Conservation (phyloP, 1,140 invertebrate species). For the Pseudobourletiella spinata region DNA sequence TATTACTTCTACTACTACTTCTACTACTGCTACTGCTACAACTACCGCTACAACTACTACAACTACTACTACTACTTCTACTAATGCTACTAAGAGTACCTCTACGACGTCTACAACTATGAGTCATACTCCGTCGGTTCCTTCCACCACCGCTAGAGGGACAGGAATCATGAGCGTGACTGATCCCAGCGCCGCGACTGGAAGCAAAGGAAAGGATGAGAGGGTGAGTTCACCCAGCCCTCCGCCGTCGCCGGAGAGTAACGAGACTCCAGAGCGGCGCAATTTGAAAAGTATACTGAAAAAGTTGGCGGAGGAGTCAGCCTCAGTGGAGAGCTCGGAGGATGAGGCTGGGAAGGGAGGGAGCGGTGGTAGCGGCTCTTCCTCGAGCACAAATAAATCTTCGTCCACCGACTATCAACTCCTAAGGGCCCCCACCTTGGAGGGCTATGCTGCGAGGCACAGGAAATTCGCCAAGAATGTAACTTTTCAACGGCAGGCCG, state of each 20-base stretch:
- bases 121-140: background rate
- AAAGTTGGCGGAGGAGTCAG: conserved; percentile 50
- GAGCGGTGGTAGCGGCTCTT: conserved; percentile 3
- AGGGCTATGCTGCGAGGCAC: conserved; percentile 71
- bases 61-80: background rate
- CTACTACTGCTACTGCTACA: background rate
- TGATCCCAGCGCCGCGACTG: too few species aligned
- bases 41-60: background rate
- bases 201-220: background rate
- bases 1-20: background rate
- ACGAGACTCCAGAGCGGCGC: conserved; percentile 69
- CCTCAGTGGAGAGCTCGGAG: background rate
- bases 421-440: conserved; percentile 65
- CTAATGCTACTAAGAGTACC: background rate
- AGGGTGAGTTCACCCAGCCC: conserved; percentile 20
- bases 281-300: conserved; percentile 77
- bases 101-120: background rate
- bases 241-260: conserved; percentile 56
- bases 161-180: background rate
- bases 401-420: conserved; percentile 40
- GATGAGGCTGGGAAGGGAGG: background rate
- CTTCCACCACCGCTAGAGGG: background rate
- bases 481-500: conserved; percentile 72
- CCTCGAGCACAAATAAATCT: background rate
- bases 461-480: conserved; percentile 80